Base-by-base conservation (phyloP, 2,888 invertebrate species). In the Odontothrips loti region DNA sequence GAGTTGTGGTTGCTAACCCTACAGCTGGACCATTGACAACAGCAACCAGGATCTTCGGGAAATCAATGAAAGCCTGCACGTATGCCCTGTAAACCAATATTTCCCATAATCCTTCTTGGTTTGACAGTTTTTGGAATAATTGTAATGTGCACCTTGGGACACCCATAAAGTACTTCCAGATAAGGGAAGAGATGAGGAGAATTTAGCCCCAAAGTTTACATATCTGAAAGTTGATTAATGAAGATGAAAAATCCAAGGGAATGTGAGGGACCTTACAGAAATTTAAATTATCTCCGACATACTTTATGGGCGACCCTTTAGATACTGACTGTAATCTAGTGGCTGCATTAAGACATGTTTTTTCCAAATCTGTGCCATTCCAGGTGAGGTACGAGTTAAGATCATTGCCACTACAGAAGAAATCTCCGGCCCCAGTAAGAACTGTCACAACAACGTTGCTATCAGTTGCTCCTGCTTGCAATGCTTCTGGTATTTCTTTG, bases 11-110 rank as follows among this genome's bases (percentile, higher is more conserved):
- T 78, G 93, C 93, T 84, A 99, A 93, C 47, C 99, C 99, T 84
- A 98, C 92, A 20, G 97, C 96, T 78, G 97, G 97, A 1, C 99
- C 99, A 90, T 99, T 98, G 0, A 98, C 93, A 82, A 97, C 88
- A 20, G 94, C 95, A 83, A 98, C 90, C 79, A 99, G 86, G 58
- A 97, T 88, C 88, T 99, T 99, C 0, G 96, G 95, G 87, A 95
- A 97, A 84, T 92, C 91, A 83, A 97, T 95, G 84, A 96, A 93
- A 0, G 94, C 90, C 82, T 90, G 89, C 2, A 97, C 90, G 88
- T 94, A 94, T 10, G 90, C 88, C 84, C 91, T 92, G 82, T 89
- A 88, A 85, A 78, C 81, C 81, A 80, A 79, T 6, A 23, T 80
- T 63, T 48, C 68, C 51, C 51, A 43, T 43, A 2, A 43, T 43